Evolutionary conservation across 2,888 invertebrate genomes (phyloP).

Genomic region (Hermodice carunculata): DNA sequence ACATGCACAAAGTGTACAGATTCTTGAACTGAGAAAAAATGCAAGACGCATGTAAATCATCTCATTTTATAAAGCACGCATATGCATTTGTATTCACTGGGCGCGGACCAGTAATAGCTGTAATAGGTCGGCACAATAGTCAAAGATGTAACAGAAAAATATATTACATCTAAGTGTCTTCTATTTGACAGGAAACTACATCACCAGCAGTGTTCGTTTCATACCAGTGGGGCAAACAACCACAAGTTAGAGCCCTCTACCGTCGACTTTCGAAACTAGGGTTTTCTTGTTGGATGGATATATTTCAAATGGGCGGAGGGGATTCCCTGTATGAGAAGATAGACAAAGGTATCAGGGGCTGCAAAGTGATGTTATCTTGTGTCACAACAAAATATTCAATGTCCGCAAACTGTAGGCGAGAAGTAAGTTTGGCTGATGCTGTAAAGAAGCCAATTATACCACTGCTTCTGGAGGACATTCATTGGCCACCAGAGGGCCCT

Average conservation of each 20-base stretch:
- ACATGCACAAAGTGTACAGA: too few species aligned
- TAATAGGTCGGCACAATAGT: too few species aligned
- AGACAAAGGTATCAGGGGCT: conserved; percentile 17
- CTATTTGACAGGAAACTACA: background rate
- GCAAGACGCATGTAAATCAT: too few species aligned
- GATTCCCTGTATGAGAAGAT: conserved; percentile 41
- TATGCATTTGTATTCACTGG: too few species aligned
- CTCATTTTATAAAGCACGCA: too few species aligned
- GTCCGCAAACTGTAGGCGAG: conserved; percentile 61
- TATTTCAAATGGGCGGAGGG: too few species aligned
- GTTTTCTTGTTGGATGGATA: conserved; percentile 36
- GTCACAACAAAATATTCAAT: conserved; percentile 61
- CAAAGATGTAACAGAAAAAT: too few species aligned
- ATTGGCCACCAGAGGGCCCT: conserved; percentile 63
- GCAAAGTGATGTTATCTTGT: conserved; percentile 51
- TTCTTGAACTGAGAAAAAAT: too few species aligned
- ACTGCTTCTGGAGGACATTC: conserved; percentile 53
- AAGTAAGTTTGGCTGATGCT: conserved; percentile 61
- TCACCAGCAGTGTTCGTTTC: conserved; percentile 28
- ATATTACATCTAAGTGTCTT: too few species aligned
- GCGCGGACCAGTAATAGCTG: too few species aligned
- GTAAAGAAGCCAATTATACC: conserved; percentile 62
- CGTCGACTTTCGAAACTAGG: conserved; percentile 20
- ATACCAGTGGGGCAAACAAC: conserved; percentile 39
- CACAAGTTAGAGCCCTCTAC: conserved; percentile 27